Evolutionary conservation across 2,888 invertebrate genomes (phyloP).

Genomic region (Andrena bucephala): DNA sequence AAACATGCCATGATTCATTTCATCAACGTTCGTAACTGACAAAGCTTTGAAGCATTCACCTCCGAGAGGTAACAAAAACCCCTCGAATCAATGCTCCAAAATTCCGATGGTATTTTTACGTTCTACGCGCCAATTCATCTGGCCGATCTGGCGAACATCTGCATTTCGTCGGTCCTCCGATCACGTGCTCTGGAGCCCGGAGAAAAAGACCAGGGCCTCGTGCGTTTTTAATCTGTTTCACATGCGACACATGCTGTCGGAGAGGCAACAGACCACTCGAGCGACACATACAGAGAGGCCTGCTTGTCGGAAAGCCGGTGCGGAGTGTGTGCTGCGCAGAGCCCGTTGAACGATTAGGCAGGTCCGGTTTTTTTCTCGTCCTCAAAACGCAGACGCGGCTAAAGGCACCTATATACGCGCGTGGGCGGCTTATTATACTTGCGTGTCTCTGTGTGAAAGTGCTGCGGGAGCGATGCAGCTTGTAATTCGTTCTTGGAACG

Average conservation of each 20-base stretch:
- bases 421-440: conserved; percentile 12
- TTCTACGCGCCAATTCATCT: conserved; percentile 5
- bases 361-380: conserved; percentile 23
- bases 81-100: not conserved
- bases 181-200: conserved; percentile 2
- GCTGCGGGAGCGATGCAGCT: conserved; percentile 23
- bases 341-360: conserved; percentile 22
- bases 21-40: not conserved
- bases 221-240: conserved; percentile 15
- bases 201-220: not conserved
- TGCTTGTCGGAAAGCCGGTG: conserved; percentile 3
- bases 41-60: not conserved
- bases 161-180: conserved; percentile 5
- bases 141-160: conserved; percentile 29
- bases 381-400: conserved; percentile 12
- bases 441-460: conserved; percentile 14
- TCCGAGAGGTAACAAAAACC: not conserved
- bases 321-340: not conserved
- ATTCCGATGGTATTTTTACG: conserved; percentile 19
- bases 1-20: not conserved
- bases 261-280: not conserved
- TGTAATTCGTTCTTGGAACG: conserved; percentile 43
- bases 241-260: not conserved
- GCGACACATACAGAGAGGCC: not conserved
- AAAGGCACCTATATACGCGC: not conserved